phyloP scores from a whole-genome alignment of 2,797 vertebrate genomes.

The Podarcis lilfordi region DNA sequence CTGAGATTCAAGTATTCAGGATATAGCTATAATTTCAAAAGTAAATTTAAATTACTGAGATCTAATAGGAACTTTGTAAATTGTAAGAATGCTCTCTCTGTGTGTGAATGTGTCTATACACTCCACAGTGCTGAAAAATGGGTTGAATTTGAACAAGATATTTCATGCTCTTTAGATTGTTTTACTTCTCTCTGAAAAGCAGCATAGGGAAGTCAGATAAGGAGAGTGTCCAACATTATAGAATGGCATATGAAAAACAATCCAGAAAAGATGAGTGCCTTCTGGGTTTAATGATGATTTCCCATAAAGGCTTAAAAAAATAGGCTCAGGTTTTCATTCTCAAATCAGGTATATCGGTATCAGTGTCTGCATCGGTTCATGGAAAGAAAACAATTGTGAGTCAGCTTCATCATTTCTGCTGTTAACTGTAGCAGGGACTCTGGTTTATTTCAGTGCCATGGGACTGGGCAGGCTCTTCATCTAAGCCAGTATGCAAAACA shows the following conservation, averaged over 20 bases:
- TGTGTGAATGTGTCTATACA: neutral
- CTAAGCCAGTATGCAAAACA: neutral
- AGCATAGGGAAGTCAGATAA: neutral
- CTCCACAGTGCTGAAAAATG: neutral
- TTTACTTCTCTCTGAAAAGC: conserved; percentile 48
- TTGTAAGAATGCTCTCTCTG: neutral
- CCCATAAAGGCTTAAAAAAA: neutral
- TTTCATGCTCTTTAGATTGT: neutral
- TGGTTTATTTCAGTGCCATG: neutral
- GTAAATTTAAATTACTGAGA: neutral
- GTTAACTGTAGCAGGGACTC: neutral
- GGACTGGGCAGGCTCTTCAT: too few relatives aligned
- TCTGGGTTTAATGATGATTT: neutral
- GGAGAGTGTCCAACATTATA: neutral
- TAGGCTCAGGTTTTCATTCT: neutral
- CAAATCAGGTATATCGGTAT: neutral
- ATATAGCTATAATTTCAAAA: neutral
- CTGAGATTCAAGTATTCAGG: neutral
- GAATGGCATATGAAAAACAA: neutral
- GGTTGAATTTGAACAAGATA: neutral
- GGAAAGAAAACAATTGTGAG: neutral
- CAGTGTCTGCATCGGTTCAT: neutral
- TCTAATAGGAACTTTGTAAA: neutral
- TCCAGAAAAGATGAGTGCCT: neutral
- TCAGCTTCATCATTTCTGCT: neutral